Evolutionary conservation across 2,113 vertebrate species (phyloP), one percentile per base, ranked within the genome.

Genomic region (Sitta europaea): DNA sequence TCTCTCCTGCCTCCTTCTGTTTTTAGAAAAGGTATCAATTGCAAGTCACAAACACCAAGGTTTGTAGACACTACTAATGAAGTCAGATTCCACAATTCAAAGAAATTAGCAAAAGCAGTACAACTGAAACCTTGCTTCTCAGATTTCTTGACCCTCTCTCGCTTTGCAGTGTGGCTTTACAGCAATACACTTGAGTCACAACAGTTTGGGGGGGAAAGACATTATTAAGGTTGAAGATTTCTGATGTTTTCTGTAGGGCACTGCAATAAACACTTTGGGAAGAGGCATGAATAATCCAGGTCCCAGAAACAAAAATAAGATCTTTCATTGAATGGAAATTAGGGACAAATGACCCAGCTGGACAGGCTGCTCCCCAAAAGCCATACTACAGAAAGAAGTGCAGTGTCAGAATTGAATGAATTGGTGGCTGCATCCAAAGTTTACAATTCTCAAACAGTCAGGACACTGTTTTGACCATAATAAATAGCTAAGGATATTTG

Each of bases 21-120:
- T 93, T 96, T 94, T 87, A 96, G 81, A 86, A 90, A 89, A 93
- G 59, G 31, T 67, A 90, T 96, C 93, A 87, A 62, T 72, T 94
- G 88, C 95, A 81, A 87, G 68, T 67, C 61, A 58, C 12, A 3
- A 66, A 73, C 85, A 73, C 25, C 25, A 31, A 53, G 22, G 47
- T 82, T 88, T 82, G 42, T 31, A 72, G 73, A 68, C 13, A 14
- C 15, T 70, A 48, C 31, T 45, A 40, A 54, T 24, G 29, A 84
- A 83, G 50, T 19, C 6, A 61, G 85, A 95, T 91, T 38, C 27
- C 61, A 50, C 40, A 59, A 33, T 31, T 79, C 40, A 90, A 63
- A 45, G 33, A 70, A 83, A 82, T 71, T 17, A 85, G 43, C 21
- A 91, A 79, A 78, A 86, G 71, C n/a, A 82, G 31, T 31, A 74